Conservation (phyloP, 2,113 vertebrate genomes). For the Collichthys lucidus region DNA sequence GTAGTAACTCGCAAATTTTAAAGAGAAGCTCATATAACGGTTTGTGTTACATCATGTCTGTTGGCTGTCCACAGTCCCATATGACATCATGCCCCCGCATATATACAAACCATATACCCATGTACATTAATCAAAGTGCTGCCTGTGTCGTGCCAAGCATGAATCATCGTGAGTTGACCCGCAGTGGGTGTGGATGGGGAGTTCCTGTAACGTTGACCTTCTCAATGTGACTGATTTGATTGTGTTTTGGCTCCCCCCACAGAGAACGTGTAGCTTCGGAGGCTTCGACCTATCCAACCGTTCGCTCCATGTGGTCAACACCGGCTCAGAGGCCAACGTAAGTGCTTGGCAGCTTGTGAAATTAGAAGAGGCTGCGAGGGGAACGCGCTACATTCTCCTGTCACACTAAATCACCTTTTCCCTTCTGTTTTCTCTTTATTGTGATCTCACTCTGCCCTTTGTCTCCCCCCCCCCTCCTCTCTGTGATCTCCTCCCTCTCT, state of each 20-base stretch:
- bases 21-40: slow-evolving; percentile 51
- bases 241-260: slow-evolving; percentile 63
- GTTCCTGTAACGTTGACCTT: slow-evolving; percentile 21
- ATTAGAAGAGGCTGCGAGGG: not conserved
- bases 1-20: slow-evolving; percentile 39
- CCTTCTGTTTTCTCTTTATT: not conserved
- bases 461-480: not conserved
- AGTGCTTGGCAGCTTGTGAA: slow-evolving; percentile 73
- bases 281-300: slow-evolving; percentile 97
- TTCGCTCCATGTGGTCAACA: slow-evolving; percentile 91
- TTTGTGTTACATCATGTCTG: slow-evolving; percentile 70
- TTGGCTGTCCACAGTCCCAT: slow-evolving; percentile 67
- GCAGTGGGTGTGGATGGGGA: slow-evolving; percentile 46
- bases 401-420: slow-evolving; percentile 23
- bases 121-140: slow-evolving; percentile 65
- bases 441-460: not conserved
- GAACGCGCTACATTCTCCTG: not conserved
- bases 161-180: slow-evolving; percentile 72
- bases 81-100: slow-evolving; percentile 64
- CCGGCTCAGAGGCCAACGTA: slow-evolving; percentile 86
- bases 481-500: not conserved
- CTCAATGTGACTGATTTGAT: slow-evolving; percentile 50
- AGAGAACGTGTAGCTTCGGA: slow-evolving; percentile 99
- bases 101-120: slow-evolving; percentile 56
- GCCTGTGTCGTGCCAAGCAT: slow-evolving; percentile 74